These are phyloP conservation scores for Nyctalus aviator DNA, from an alignment of 2,797 vertebrate genomes.

Conservation along the genomic window DNA sequence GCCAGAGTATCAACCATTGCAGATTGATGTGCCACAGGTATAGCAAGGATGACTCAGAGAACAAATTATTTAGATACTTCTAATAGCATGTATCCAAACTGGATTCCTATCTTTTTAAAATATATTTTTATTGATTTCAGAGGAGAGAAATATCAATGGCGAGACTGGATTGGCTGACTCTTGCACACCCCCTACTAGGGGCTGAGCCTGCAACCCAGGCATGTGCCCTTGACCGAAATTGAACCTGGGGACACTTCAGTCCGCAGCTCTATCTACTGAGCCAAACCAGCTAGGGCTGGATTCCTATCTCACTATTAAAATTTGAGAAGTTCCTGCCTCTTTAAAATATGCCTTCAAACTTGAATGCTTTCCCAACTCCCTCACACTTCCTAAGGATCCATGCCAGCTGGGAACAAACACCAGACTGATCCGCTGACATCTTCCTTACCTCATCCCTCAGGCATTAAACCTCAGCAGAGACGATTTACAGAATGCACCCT, in stretches of 20 bases:
- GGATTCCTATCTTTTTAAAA: neutral
- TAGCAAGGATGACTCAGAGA: constrained; percentile 44
- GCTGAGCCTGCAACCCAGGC: too few relatives aligned
- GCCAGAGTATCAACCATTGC: neutral
- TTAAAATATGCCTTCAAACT: neutral
- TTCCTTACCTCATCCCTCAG: constrained; percentile 22
- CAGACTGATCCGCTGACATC: neutral
- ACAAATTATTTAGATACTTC: constrained; percentile 31
- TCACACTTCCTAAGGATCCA: neutral
- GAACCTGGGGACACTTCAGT: too few relatives aligned
- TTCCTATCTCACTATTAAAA: neutral
- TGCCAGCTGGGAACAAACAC: neutral
- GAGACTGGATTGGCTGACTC: too few relatives aligned
- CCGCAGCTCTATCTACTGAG: too few relatives aligned
- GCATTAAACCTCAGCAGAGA: neutral
- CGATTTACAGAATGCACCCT: neutral
- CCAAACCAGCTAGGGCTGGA: neutral
- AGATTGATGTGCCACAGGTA: neutral
- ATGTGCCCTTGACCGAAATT: too few relatives aligned
- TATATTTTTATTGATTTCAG: too few relatives aligned
- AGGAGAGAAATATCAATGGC: too few relatives aligned
- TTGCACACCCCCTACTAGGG: too few relatives aligned
- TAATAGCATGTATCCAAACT: constrained; percentile 28
- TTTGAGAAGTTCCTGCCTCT: constrained; percentile 14
- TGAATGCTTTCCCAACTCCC: neutral